A percentile compares a stretch with the other conserved stretches of the same genome.
Conservation (phyloP, 2,888 invertebrate genomes). For the Oligia fasciuncula region DNA sequence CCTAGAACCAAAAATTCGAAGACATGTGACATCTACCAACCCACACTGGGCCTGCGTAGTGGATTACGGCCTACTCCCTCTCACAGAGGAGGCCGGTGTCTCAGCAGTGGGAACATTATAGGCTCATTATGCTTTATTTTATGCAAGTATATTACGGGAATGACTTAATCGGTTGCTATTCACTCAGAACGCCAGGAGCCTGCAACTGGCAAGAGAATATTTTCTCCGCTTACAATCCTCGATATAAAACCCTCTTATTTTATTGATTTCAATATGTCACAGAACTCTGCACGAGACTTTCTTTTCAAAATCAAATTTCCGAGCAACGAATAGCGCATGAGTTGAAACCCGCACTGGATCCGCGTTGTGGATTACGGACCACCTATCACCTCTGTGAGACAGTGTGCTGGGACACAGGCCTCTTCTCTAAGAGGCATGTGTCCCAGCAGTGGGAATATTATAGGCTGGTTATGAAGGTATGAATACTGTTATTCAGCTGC, state of each 20-base stretch:
- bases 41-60: too few species aligned
- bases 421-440: not conserved
- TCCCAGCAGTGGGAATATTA: not conserved
- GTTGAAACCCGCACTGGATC: conserved; percentile 64
- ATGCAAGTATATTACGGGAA: not conserved
- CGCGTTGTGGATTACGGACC: not conserved
- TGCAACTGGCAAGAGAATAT: conserved; percentile 12
- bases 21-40: not conserved
- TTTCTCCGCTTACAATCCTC: conserved; percentile 34
- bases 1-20: not conserved
- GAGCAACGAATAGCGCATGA: conserved; percentile 75
- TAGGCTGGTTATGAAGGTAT: not conserved
- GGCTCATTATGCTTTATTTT: too few species aligned
- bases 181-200: not conserved
- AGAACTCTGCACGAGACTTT: conserved; percentile 73
- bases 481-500: not conserved
- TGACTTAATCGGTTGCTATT: not conserved
- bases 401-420: too few species aligned
- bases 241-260: conserved; percentile 64
- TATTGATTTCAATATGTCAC: conserved; percentile 69
- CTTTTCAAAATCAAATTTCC: conserved; percentile 82
- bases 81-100: too few species aligned
- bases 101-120: too few species aligned
- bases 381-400: not conserved
- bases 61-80: too few species aligned